Conservation (phyloP, 1,140 invertebrate species). For the Elysia chlorotica region DNA sequence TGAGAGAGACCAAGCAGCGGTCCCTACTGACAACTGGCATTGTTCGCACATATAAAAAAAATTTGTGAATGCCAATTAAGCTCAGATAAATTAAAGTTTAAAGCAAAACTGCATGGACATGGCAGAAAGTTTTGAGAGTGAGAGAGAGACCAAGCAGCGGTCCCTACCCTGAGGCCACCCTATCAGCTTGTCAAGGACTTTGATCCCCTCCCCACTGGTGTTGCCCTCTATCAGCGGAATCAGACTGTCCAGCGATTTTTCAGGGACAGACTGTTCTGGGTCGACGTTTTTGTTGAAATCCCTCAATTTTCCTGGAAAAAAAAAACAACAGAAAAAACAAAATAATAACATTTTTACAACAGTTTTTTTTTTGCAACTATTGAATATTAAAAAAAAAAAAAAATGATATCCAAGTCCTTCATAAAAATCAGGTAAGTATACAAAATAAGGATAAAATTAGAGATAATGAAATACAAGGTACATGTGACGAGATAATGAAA, state of each 20-base stretch:
- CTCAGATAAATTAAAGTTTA: no score
- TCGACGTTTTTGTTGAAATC: constrained; percentile 75
- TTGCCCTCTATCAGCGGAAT: constrained; percentile 29
- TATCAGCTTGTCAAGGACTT: constrained; percentile 72
- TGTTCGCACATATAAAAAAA: no score
- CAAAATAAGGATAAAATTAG: background rate
- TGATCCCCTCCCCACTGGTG: constrained; percentile 63
- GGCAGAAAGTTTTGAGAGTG: background rate
- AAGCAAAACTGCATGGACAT: background rate
- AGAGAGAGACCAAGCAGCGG: background rate
- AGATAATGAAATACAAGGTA: no score
- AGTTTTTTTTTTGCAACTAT: no score
- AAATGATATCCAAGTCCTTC: background rate
- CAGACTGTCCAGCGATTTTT: constrained; percentile 31
- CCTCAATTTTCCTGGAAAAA: constrained; percentile 67
- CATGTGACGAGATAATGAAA: no score
- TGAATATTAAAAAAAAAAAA: no score
- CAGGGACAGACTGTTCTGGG: constrained; percentile 24
- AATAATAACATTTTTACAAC: no score
- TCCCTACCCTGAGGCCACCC: constrained; percentile 76
- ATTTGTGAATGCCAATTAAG: no score
- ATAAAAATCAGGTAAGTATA: background rate
- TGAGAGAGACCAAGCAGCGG: background rate
- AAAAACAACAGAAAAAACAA: no score
- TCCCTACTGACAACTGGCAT: no score